Evolutionary conservation across 2,797 vertebrate species (phyloP), one percentile per base, ranked within the genome.

Genomic region (Zenarchopterus dispar): DNA sequence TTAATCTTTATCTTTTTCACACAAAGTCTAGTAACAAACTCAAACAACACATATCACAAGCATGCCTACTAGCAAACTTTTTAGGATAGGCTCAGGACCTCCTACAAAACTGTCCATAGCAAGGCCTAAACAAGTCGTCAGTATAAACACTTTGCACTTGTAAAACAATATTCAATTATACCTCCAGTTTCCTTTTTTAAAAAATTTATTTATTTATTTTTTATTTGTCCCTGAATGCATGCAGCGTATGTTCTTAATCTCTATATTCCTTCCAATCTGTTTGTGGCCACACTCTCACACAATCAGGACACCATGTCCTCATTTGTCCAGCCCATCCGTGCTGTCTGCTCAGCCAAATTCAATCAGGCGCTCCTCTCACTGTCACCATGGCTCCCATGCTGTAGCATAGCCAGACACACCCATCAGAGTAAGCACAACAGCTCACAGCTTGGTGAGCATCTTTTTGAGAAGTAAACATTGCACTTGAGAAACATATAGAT

Each of bases 261-360:
- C 21, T 28, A 8, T 28, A 21, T 36, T 21, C 17, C 59, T 15
- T 39, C 36, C 48, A 9, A 21, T 59, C 7, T 39, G 22, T 59
- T 62, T 47, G 64, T 26, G 49, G 49, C 64, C 60, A 62, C 22
- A 24, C 26, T 31, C 39, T 47, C 41, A 45, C 59, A 39, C 56
- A 70, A 42, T 52, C 73, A 80, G 81, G 65, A 88, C 84, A 64
- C 67, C 45, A 2, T 80, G 83, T 86, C 75, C 85, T 88, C 73
- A 57, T 85, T 67, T 47, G 80, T 84, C 75, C 58, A 39, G 81
- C 85, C 84, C 84, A 84, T 88, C 86, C 84, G 78, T 52, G 72
- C 75, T 61, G 79, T 72, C 83, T 60, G 48, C 68, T 81, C 79
- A 79, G 64, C 84, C 75, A 87, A 90, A 90, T 89, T 83, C 82